These are phyloP conservation scores for Chionis minor DNA, from an alignment of 2,113 vertebrate species.

Conservation along the genomic window DNA sequence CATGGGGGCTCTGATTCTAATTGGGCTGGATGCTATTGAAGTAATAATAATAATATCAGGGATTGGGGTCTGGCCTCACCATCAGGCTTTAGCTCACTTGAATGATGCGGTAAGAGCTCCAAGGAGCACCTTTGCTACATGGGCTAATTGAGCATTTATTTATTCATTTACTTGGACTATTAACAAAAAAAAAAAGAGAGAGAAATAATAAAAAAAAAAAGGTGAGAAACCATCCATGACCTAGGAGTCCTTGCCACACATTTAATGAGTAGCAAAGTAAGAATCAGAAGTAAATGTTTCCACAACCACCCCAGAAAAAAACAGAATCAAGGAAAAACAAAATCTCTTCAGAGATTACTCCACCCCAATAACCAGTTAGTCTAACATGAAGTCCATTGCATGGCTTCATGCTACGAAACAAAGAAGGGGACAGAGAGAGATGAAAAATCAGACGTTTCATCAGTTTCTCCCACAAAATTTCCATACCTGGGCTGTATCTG, in stretches of 20 bases:
- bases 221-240: background rate
- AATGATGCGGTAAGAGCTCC: background rate
- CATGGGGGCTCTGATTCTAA: background rate
- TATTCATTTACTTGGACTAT: background rate
- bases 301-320: background rate
- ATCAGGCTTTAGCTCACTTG: background rate
- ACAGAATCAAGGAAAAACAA: background rate
- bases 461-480: background rate
- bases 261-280: background rate
- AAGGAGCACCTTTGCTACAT: background rate
- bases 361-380: background rate
- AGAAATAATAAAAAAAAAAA: background rate
- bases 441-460: background rate
- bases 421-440: background rate
- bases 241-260: background rate
- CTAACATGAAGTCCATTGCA: background rate
- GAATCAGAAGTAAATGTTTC: background rate
- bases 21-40: background rate
- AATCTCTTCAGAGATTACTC: background rate
- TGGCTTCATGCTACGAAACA: background rate
- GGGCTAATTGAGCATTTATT: background rate
- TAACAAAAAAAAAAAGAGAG: background rate
- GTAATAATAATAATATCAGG: background rate
- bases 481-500: background rate
- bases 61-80: background rate